Evolutionary conservation across 2,797 vertebrate genomes (phyloP), one percentile per base, ranked within the genome.

Genomic region (Ceyx erithaca): DNA sequence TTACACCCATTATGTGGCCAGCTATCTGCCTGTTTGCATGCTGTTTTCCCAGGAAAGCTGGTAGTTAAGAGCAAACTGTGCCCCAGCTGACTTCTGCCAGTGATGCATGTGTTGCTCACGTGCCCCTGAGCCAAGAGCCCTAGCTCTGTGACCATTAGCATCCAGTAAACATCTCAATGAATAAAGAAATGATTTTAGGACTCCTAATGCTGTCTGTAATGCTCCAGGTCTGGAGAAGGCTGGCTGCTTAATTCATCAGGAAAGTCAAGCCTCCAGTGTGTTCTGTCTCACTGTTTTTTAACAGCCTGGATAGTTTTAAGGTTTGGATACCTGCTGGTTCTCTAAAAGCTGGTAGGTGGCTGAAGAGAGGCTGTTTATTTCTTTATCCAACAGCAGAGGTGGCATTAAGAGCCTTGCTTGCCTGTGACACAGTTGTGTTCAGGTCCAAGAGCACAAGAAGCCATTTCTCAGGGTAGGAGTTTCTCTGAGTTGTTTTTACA

Each of bases 111-210:
- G 69, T 22, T 64, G 49, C 58, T 68, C 8, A 0, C 45, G 10
- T 10, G 41, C 58, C 95, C 88, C 64, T 26, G 45, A 70, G 82
- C 68, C 68, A 9, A 43, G 12, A 92, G 72, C 66, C 33, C n/a
- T 28, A 66, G 77, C 90, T 81, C 54, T 10, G 85, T 85, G 86
- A 40, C 86, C 67, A 66, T 72, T 5, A 78, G 62, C 92, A 68
- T 3, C 14, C 84, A 78, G 28, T 21, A 31, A 75, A 55, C 94
- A 93, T 58, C 80, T 62, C 5, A 62, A 51, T 64, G 89, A 77
- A 87, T 61, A 52, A 93, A 81, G 43, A 75, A 80, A 51, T 5
- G 22, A 35, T 70, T 52, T 23, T n/a, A 62, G 52, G 33, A 4
- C 61, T 79, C 2, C 1, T 28, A 19, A 14, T 16, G 12, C 51